Evolutionary conservation across 2,797 vertebrate species (phyloP).

Genomic region (Scarus forsteni): DNA sequence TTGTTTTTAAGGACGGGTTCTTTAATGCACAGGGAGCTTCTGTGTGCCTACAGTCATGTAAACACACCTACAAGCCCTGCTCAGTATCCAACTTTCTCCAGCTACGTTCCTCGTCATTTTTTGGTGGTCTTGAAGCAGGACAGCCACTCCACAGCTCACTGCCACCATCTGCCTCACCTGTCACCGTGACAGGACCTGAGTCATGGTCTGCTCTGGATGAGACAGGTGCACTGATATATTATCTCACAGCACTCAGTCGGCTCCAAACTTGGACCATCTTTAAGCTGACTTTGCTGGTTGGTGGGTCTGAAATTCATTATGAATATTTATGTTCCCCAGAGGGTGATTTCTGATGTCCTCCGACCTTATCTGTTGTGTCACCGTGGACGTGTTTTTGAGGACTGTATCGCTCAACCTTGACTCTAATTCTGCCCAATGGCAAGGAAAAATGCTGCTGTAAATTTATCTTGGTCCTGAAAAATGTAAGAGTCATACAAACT

Average conservation of each 20-base stretch:
- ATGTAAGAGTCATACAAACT: background rate
- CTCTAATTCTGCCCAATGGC: background rate
- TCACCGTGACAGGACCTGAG: slow-evolving; percentile 18
- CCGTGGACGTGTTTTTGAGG: background rate
- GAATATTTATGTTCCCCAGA: slow-evolving; percentile 29
- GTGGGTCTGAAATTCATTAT: background rate
- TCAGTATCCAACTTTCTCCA: slow-evolving; percentile 26
- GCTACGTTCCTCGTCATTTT: slow-evolving; percentile 8
- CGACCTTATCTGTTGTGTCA: slow-evolving; percentile 19
- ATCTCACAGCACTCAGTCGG: background rate
- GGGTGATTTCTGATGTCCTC: slow-evolving; percentile 1
- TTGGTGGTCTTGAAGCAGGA: slow-evolving; percentile 19
- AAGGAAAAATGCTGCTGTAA: background rate
- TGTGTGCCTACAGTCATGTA: background rate
- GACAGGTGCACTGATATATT: slow-evolving; percentile 23
- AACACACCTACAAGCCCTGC: background rate
- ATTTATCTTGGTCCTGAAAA: background rate
- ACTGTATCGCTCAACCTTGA: background rate
- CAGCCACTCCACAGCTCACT: slow-evolving; percentile 19
- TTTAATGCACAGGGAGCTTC: slow-evolving; percentile 17
- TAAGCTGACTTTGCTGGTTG: no score
- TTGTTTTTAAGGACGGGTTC: slow-evolving; percentile 5
- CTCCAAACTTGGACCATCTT: slow-evolving; percentile 9
- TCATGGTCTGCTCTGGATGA: slow-evolving; percentile 7
- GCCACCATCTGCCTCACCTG: slow-evolving; percentile 32